Conservation (phyloP, 2,888 invertebrate species). For the Pasiphila rectangulata region DNA sequence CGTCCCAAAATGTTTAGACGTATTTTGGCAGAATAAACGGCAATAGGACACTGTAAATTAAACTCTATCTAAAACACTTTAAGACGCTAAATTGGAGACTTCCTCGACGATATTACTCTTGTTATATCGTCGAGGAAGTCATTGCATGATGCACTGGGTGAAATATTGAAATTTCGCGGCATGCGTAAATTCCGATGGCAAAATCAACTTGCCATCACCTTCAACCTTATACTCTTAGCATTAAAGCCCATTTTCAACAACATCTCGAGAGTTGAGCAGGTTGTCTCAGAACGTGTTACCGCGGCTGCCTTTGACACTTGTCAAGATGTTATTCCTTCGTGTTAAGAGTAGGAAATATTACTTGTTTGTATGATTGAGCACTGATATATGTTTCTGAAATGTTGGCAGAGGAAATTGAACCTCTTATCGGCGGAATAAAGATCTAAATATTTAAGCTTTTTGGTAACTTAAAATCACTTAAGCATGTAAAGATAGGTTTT, state of each 20-base stretch:
- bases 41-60: not conserved
- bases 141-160: slow-evolving; percentile 49
- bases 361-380: slow-evolving; percentile 21
- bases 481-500: slow-evolving; percentile 11
- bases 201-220: slow-evolving; percentile 15
- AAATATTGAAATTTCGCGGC: slow-evolving; percentile 59
- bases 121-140: no score
- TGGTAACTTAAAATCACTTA: slow-evolving; percentile 6
- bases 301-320: slow-evolving; percentile 57
- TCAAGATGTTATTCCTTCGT: slow-evolving; percentile 51
- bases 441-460: not conserved
- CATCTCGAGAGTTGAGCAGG: slow-evolving; percentile 8
- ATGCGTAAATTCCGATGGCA: slow-evolving; percentile 40
- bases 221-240: slow-evolving; percentile 2
- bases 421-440: slow-evolving; percentile 6
- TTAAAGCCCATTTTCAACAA: slow-evolving; percentile 35
- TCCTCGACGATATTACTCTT: slow-evolving; percentile 20
- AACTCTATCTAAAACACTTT: not conserved
- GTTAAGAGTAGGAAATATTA: slow-evolving; percentile 39
- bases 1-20: not conserved
- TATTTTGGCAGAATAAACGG: slow-evolving; percentile 2
- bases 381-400: slow-evolving; percentile 13
- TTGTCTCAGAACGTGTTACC: slow-evolving; percentile 38
- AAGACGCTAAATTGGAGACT: slow-evolving; percentile 4
- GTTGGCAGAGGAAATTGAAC: slow-evolving; percentile 17